phyloP scores from a whole-genome alignment of 2,797 vertebrate genomes.

The Typhlichthys subterraneus region DNA sequence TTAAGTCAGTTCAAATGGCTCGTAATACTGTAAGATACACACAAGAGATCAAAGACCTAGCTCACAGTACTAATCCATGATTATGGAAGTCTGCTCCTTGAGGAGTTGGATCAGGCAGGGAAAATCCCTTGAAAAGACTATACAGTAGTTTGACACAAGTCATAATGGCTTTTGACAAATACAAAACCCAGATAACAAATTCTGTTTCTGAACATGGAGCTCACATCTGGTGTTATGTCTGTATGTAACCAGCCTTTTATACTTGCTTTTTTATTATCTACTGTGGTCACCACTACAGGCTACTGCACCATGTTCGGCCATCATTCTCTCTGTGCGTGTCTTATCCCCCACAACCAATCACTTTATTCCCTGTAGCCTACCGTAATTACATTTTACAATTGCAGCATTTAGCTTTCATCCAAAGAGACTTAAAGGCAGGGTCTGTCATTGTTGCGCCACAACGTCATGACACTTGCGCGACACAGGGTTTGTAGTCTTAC shows the following conservation, averaged over 20 bases:
- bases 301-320: conserved; percentile 17
- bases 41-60: neutral
- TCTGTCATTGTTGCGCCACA: no score
- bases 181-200: conserved; percentile 3
- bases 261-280: conserved; percentile 32
- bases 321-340: conserved; percentile 7
- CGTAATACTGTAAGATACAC: neutral
- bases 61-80: neutral
- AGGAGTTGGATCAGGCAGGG: conserved; percentile 4
- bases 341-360: no score
- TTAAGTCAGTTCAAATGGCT: neutral
- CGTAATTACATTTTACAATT: no score
- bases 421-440: no score
- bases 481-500: no score
- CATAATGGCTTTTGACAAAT: conserved; percentile 18
- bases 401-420: no score
- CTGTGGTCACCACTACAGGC: conserved; percentile 10
- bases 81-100: neutral
- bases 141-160: conserved; percentile 19
- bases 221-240: conserved; percentile 26
- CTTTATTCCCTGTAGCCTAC: no score
- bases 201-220: conserved; percentile 21
- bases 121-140: neutral
- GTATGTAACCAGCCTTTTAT: conserved; percentile 26
- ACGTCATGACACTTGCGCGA: no score